Base-by-base conservation (phyloP, 2,888 invertebrate genomes). In the Catotricha subobsoleta region DNA sequence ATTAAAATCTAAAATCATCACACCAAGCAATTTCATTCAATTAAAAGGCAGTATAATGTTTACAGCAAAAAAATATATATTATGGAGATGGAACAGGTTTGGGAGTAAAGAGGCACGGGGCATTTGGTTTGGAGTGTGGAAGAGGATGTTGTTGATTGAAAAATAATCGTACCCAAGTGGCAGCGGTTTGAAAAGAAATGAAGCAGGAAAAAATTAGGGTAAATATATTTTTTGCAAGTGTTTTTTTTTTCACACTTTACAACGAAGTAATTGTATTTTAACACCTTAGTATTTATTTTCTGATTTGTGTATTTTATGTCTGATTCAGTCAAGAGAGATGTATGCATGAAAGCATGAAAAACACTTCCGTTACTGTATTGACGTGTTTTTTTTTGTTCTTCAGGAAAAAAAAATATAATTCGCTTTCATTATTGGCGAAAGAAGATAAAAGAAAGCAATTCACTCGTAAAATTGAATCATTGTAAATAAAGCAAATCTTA, bases 81-180 rank as follows among this genome's bases (percentile, higher is more conserved):
- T n/a, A n/a, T n/a, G n/a, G n/a, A n/a, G n/a, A n/a, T n/a, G n/a
- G n/a, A n/a, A n/a, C n/a, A n/a, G n/a, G n/a, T n/a, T n/a, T n/a
- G n/a, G n/a, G n/a, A n/a, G n/a, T n/a, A n/a, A n/a, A n/a, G n/a
- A n/a, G n/a, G n/a, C n/a, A n/a, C n/a, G n/a, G n/a, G n/a, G n/a
- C n/a, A n/a, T n/a, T n/a, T 25, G 25, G 10, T 25, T 25, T 38
- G 18, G 13, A 19, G 27, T 38, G 38, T 19, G 12, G 38, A n/a
- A 16, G 28, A 38, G 19, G 38, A 38, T 39, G 39, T 19, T 39
- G 31, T 39, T 39, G 39, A 39, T 39, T 39, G 39, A 39, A 39
- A 39, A 39, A 31, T 39, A 39, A 39, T 39, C 31, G 39, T n/a
- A 39, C 39, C 39, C 39, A 39, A 29, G 31, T 27, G 39, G 39